A percentile compares a stretch with the other conserved stretches of the same genome.
Conservation (phyloP, 2,888 invertebrate species). For the Artemia sinica region DNA sequence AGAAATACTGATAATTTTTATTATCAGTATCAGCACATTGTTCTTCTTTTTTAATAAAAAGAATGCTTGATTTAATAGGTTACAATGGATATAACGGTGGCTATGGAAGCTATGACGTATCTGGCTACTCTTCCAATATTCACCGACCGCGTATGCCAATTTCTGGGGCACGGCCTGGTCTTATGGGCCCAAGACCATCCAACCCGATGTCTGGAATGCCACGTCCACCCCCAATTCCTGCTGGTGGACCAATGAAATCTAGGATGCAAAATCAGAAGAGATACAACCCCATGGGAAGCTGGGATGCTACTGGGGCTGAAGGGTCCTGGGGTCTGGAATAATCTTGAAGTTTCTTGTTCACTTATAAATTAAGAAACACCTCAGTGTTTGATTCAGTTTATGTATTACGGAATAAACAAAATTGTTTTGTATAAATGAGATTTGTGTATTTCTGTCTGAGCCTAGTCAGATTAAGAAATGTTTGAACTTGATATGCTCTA, state of each 20-base stretch:
- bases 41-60: no score
- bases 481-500: no score
- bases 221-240: background rate
- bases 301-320: background rate
- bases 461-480: no score
- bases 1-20: no score
- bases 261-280: slow-evolving; percentile 3
- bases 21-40: no score
- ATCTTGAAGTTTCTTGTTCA: no score
- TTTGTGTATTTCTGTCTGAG: no score
- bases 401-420: no score
- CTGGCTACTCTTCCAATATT: background rate
- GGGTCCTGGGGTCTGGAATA: no score
- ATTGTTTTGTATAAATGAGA: no score
- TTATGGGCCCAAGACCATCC: background rate
- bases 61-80: background rate
- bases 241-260: slow-evolving; percentile 7
- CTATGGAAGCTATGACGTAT: background rate
- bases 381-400: no score
- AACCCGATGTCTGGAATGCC: background rate
- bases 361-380: no score
- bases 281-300: slow-evolving; percentile 1
- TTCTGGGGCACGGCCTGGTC: slow-evolving; percentile 2
- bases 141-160: background rate
- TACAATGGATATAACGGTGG: background rate